These are phyloP conservation scores for Acromyrmex charruanus DNA, from an alignment of 1,140 invertebrate species.

Conservation along the genomic window DNA sequence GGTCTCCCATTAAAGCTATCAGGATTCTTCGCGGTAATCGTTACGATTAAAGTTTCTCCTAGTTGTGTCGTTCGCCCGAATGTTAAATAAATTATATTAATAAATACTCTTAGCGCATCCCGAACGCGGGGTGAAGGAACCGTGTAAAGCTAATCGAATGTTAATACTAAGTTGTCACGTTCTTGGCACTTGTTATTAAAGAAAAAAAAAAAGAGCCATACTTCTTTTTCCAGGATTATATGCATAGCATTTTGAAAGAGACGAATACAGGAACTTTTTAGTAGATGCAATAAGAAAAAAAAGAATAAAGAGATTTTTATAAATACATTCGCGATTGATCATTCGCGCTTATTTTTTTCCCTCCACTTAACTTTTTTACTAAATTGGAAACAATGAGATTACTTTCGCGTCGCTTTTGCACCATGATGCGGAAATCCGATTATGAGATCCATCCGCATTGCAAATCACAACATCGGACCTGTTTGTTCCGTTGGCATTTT, in stretches of 20 bases:
- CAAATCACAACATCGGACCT: neutral
- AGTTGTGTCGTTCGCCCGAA: conserved; percentile 49
- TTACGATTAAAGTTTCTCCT: conserved; percentile 51
- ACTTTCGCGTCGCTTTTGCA: neutral
- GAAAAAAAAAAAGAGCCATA: conserved; percentile 59
- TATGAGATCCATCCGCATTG: neutral
- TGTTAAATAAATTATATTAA: conserved; percentile 67
- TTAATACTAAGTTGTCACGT: conserved; percentile 61
- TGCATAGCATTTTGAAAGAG: conserved; percentile 58
- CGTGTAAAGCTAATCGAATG: conserved; percentile 62
- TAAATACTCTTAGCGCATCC: conserved; percentile 66
- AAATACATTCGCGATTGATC: conserved; percentile 57
- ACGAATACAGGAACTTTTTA: conserved; percentile 69
- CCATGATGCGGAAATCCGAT: neutral
- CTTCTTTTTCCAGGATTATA: conserved; percentile 64
- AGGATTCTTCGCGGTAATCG: conserved; percentile 38
- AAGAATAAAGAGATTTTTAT: conserved; percentile 77
- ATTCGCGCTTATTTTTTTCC: neutral
- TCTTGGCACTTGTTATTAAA: conserved; percentile 63
- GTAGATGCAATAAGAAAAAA: conserved; percentile 75
- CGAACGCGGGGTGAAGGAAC: conserved; percentile 27
- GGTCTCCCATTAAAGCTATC: conserved; percentile 37
- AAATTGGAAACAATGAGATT: neutral
- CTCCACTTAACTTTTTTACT: neutral
- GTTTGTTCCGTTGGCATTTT: neutral